A percentile compares a stretch with the other conserved stretches of the same genome.
Evolutionary conservation across 92 coral and sea anemone species (phyloP).

Genomic region (Virgularia gustaviana): DNA sequence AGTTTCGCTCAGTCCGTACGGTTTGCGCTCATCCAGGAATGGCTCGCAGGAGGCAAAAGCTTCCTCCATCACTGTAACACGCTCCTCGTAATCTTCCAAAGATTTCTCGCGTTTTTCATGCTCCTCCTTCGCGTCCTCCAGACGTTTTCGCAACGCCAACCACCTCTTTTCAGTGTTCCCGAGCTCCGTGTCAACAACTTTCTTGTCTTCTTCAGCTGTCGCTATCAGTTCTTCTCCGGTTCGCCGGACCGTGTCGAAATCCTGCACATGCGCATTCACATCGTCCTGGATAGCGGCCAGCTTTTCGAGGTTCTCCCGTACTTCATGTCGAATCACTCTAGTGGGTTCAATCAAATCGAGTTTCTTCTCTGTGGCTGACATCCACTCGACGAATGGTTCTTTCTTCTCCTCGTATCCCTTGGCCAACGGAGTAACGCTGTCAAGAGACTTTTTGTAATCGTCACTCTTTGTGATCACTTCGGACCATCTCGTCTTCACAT

Average conservation of each 20-base stretch:
- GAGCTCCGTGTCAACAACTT: conserved; percentile 31
- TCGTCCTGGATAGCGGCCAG: conserved; percentile 25
- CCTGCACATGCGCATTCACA: conserved; percentile 16
- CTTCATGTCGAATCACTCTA: conserved; percentile 4
- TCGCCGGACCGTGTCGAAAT: conserved; percentile 17
- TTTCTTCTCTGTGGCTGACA: conserved; percentile 68
- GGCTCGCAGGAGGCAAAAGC: conserved; percentile 24
- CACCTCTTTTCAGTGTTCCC: conserved; percentile 31
- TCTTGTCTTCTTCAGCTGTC: conserved; percentile 32
- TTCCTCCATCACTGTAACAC: conserved; percentile 63
- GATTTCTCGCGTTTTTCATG: conserved; percentile 10
- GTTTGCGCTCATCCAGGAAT: conserved; percentile 20
- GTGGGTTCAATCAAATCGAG: conserved; percentile 61
- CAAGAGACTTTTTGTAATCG: conserved; percentile 62
- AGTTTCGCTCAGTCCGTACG: conserved; percentile 32
- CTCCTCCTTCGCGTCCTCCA: background rate
- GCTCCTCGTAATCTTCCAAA: conserved; percentile 55
- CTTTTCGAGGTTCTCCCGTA: conserved; percentile 9
- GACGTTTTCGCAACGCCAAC: conserved; percentile 28
- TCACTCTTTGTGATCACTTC: conserved; percentile 59
- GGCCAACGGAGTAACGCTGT: conserved; percentile 70
- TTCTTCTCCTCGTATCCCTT: conserved; percentile 64
- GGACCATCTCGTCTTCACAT: conserved; percentile 76
- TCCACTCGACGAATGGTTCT: conserved; percentile 63
- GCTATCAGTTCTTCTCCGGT: conserved; percentile 4